Evolutionary conservation across 2,888 invertebrate species (phyloP), one percentile per base, ranked within the genome.

Genomic region (Lampropteryx suffumata): DNA sequence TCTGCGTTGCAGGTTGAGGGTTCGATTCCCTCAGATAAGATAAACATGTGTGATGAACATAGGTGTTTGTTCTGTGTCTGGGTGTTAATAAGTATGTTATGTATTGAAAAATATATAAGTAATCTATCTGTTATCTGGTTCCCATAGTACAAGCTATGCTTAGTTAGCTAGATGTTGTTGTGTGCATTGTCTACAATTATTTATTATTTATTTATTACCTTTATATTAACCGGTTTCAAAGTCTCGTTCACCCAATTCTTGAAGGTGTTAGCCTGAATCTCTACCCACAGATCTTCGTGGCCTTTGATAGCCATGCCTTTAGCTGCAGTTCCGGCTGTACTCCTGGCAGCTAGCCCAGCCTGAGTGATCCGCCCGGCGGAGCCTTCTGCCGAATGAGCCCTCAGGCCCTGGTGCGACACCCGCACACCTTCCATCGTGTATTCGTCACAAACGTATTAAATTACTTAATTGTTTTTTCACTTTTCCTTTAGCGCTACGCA

Each of bases 201-300:
- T n/a, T n/a, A n/a, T n/a, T n/a, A n/a, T n/a, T n/a, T n/a, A n/a
- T n/a, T n/a, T n/a, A n/a, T n/a, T 79, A 93, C 93, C 92, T 93
- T 93, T 80, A 93, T 93, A 63, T 92, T 92, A 57, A 93, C 91
- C 37, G 94, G 94, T 57, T 93, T 93, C 59, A 97, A 83, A 69
- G 96, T 95, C 80, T 99, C 98, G 84, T 99, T 99, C 70, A 98
- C 97, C 99, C 99, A 99, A 85, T 99, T 99, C 66, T 96, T 93
- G 81, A 99, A 99, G 29, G 99, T 99, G 82, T 97, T 96, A 36
- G 98, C 96, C 82, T 98, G 98, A 61, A 98, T 98, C 79, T 97
- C 97, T 42, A 98, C 97, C 98, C 98, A 98, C 33, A 97, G 94
- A 74, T 98, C 97, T 85, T 98, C 97, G 74, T 97, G 95, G 62